Percentiles rank a stretch among this genome's conserved stretches.
phyloP scores from a whole-genome alignment of 2,797 vertebrate species.

The Epinephelus coioides region DNA sequence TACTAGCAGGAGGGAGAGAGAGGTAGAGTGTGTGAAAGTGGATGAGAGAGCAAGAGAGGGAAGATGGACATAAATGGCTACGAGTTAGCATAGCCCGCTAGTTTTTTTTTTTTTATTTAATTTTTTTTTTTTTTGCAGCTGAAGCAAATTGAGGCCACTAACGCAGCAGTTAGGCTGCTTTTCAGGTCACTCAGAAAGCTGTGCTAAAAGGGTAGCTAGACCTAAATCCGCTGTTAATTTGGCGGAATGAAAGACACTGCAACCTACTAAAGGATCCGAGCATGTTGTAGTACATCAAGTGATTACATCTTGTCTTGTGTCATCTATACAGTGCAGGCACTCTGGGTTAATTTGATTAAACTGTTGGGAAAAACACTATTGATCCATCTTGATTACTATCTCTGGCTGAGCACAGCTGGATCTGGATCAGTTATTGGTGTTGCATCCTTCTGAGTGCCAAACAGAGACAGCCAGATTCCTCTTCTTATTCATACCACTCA shows the following conservation, averaged over 20 bases:
- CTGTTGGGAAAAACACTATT: constrained; percentile 65
- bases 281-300: constrained; percentile 47
- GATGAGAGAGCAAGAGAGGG: constrained; percentile 65
- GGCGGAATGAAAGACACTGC: constrained; percentile 69
- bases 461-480: neutral
- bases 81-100: constrained; percentile 68
- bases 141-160: constrained; percentile 79
- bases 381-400: constrained; percentile 68
- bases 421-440: constrained; percentile 4
- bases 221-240: constrained; percentile 81
- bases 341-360: constrained; percentile 69
- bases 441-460: constrained; percentile 4
- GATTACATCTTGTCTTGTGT: constrained; percentile 45
- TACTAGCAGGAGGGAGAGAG: constrained; percentile 67
- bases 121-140: constrained; percentile 40
- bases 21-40: constrained; percentile 68
- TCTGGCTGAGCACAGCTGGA: constrained; percentile 18
- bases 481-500: neutral
- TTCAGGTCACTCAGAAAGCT: constrained; percentile 81
- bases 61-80: constrained; percentile 74
- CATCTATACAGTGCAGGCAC: constrained; percentile 7
- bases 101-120: neutral
- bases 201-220: constrained; percentile 70
- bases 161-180: constrained; percentile 75
- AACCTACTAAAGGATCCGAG: constrained; percentile 63